Evolutionary conservation across 2,888 invertebrate species (phyloP), one percentile per base, ranked within the genome.

Genomic region (Cordylochernes scorpioides): DNA sequence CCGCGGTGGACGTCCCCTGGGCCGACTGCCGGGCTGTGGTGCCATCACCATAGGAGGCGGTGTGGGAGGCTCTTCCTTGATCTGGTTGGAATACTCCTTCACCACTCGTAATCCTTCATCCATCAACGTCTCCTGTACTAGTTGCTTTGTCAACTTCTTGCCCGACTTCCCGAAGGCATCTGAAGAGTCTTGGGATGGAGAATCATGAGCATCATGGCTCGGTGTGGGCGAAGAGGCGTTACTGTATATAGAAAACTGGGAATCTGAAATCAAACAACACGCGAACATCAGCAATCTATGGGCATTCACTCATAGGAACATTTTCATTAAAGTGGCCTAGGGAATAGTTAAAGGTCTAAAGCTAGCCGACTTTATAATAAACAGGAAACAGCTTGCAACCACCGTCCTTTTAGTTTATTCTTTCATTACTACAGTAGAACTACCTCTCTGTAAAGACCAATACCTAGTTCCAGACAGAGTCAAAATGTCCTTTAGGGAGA

Each of bases 221-320:
- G 35, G 18, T 25, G 38, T 35, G 25, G 38, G 38, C 16, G 38
- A 38, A 12, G 38, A 38, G 15, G 38, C 34, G 31, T 38, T 38
- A 21, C 38, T 38, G 48, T 68, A 71, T 13, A 38, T 30, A 0
- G 72, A 72, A 48, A 68, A 71, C 41, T 71, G 62, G 18, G 73
- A 73, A 50, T 73, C 72, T 1, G 30, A n/a, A 36, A 36, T 17
- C 15, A 31, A 19, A 16, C 16, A 31, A 21, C 12, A n/a, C n/a
- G n/a, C n/a, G n/a, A n/a, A n/a, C n/a, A n/a, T n/a, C n/a, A n/a
- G n/a, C n/a, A n/a, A n/a, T n/a, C n/a, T n/a, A n/a, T n/a, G n/a
- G n/a, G n/a, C n/a, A n/a, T n/a, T n/a, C n/a, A n/a, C n/a, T n/a
- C n/a, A n/a, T n/a, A n/a, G n/a, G n/a, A n/a, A n/a, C n/a, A n/a